Conservation (phyloP, 2,888 invertebrate species). For the Emesis furor region DNA sequence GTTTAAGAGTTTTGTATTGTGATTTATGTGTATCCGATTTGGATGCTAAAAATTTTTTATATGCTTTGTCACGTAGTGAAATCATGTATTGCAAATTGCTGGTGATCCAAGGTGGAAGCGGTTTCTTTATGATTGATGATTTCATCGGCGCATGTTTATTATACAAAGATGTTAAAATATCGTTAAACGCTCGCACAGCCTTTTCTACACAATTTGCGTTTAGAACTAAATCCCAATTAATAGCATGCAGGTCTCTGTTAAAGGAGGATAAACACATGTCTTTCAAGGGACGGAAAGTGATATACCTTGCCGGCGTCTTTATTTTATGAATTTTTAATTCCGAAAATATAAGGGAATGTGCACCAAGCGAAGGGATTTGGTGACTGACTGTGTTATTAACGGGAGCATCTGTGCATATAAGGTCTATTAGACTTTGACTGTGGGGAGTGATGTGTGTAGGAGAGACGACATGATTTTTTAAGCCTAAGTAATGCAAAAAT, state of each 20-base stretch:
- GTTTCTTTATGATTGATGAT: not conserved
- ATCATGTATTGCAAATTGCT: not conserved
- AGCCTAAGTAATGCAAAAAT: not conserved
- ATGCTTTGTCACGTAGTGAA: not conserved
- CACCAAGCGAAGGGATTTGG: not conserved
- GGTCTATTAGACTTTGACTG: not conserved
- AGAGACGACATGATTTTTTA: not conserved
- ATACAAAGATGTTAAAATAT: not conserved
- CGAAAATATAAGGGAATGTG: not conserved
- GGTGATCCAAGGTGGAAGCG: not conserved
- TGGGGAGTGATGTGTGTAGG: constrained; percentile 1
- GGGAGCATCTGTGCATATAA: not conserved
- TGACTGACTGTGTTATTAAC: not conserved
- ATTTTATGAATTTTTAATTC: not conserved
- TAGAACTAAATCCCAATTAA: not conserved
- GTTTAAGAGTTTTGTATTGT: not conserved
- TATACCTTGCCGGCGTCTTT: not conserved
- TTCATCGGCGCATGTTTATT: not conserved
- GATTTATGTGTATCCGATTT: not conserved
- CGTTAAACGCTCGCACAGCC: not conserved
- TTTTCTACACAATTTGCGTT: not conserved
- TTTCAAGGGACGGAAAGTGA: not conserved
- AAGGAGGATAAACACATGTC: not conserved
- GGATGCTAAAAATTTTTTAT: not conserved
- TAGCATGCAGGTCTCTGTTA: not conserved